Conservation (phyloP, 2,113 vertebrate genomes). For the Meles meles region DNA sequence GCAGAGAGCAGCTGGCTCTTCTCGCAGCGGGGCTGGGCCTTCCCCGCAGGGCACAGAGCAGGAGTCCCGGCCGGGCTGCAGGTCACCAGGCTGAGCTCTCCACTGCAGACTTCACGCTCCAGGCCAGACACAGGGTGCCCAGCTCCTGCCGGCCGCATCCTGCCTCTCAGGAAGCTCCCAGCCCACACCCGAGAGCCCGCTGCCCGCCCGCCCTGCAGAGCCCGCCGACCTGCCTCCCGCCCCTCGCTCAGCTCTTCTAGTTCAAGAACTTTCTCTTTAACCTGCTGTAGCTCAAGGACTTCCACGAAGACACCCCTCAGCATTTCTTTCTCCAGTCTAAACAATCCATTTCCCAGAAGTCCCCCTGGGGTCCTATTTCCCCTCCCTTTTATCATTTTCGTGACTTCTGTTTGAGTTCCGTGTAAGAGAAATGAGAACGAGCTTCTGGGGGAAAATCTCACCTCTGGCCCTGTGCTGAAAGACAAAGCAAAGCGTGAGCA, state of each 20-base stretch:
- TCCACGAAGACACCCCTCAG: background rate
- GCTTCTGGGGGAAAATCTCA: background rate
- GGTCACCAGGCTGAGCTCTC: fast-evolving
- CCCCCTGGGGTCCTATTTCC: background rate
- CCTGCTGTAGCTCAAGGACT: background rate
- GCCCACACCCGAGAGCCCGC: background rate
- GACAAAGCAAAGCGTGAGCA: background rate
- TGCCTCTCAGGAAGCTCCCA: background rate
- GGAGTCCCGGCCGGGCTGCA: fast-evolving
- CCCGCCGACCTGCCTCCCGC: fast-evolving
- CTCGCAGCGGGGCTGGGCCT: fast-evolving
- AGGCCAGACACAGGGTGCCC: too few relatives aligned
- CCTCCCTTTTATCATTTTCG: background rate
- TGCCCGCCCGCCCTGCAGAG: background rate
- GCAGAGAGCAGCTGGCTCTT: background rate
- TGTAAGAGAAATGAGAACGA: background rate
- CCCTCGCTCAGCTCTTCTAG: background rate
- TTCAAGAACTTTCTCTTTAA: background rate
- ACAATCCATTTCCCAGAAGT: background rate
- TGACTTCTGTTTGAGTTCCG: background rate
- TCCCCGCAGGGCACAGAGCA: fast-evolving
- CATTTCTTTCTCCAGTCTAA: background rate
- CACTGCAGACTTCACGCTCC: background rate
- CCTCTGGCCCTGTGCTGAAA: background rate
- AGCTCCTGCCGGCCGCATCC: fast-evolving